These are phyloP conservation scores for Cassiopea andromeda DNA, from an alignment of 30 jellyfish, hydroid and myxozoan species.

Conservation along the genomic window DNA sequence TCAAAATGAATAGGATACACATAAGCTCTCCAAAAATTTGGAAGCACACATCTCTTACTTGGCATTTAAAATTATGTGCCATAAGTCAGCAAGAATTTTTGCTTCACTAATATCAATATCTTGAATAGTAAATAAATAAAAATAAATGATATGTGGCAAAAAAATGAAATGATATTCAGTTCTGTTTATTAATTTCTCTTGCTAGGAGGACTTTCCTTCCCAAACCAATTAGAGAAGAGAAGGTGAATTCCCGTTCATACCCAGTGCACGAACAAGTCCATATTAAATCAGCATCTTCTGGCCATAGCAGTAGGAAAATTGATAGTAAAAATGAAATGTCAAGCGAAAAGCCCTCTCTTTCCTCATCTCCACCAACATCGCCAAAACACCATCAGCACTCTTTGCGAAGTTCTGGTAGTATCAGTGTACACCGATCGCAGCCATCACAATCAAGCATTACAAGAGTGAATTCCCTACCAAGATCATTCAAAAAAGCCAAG, in stretches of 20 bases:
- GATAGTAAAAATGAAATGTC: neutral
- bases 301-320: neutral
- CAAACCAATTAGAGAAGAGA: neutral
- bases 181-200: neutral
- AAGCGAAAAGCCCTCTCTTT: neutral
- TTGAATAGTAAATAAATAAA: no score
- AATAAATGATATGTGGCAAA: no score
- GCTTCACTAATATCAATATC: no score
- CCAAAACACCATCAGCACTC: slow-evolving; percentile 22
- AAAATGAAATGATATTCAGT: no score
- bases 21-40: no score
- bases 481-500: slow-evolving; percentile 41
- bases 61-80: no score
- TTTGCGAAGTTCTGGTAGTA: slow-evolving; percentile 72
- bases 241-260: slow-evolving; percentile 21
- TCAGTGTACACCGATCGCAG: slow-evolving; percentile 30
- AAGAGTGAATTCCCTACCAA: slow-evolving; percentile 45
- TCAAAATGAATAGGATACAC: no score
- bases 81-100: no score
- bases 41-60: no score
- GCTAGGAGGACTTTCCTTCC: slow-evolving; percentile 10
- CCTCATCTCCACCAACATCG: slow-evolving; percentile 14
- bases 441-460: slow-evolving; percentile 20
- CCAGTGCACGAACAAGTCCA: slow-evolving; percentile 34
- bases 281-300: slow-evolving; percentile 16